A percentile compares a stretch with the other conserved stretches of the same genome.
Evolutionary conservation across 2,113 vertebrate genomes (phyloP).

Genomic region (rabbit (Oryctolagus cuniculus)): DNA sequence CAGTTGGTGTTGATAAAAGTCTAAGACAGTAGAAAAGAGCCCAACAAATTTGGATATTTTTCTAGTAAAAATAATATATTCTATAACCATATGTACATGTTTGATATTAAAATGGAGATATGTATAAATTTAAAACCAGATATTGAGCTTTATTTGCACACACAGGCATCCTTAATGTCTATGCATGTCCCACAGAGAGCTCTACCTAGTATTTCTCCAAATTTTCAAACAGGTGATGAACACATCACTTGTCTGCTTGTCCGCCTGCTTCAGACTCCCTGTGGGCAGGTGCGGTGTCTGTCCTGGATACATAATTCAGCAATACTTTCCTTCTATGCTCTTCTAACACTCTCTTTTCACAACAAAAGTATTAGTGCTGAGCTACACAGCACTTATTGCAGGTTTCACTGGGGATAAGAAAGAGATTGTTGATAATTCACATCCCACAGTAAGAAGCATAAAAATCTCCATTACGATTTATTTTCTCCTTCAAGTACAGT

Average conservation of each 20-base stretch:
- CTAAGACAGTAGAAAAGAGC: background rate
- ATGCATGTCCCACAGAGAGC: background rate
- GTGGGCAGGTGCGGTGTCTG: background rate
- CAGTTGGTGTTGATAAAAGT: rapidly evolving
- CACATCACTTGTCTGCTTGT: too few species aligned
- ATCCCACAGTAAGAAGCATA: background rate
- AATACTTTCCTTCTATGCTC: background rate
- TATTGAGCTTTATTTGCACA: background rate
- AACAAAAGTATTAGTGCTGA: background rate
- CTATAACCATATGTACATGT: background rate
- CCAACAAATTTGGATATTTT: background rate
- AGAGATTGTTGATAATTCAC: background rate
- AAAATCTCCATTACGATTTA: background rate
- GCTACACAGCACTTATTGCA: background rate
- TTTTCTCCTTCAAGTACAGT: background rate
- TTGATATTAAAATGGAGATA: background rate
- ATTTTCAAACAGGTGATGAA: background rate
- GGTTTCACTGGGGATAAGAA: background rate
- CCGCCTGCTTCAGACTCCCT: background rate
- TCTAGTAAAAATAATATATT: background rate
- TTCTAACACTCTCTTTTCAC: background rate
- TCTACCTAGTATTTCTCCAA: rapidly evolving
- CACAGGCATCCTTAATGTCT: rapidly evolving
- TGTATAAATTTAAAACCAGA: background rate
- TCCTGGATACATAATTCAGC: background rate